These are phyloP conservation scores for Odocoileus hemionus DNA, from an alignment of 2,113 vertebrate genomes.

Conservation along the genomic window DNA sequence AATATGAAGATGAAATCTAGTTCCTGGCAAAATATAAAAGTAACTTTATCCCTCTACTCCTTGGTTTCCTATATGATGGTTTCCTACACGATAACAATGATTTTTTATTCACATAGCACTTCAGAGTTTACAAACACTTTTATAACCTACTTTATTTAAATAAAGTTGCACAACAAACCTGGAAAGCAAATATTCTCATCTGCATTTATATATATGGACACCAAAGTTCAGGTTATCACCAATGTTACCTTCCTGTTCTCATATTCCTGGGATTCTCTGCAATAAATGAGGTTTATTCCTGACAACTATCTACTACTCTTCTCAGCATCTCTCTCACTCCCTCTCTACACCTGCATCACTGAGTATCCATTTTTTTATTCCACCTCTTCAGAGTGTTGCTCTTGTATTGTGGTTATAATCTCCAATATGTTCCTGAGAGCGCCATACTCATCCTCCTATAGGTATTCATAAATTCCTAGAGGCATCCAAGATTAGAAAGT, in stretches of 20 bases:
- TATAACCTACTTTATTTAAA: constrained; percentile 18
- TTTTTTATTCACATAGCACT: neutral
- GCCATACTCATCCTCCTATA: neutral
- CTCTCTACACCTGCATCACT: neutral
- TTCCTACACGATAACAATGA: neutral
- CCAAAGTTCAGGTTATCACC: neutral
- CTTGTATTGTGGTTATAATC: neutral
- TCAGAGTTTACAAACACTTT: constrained; percentile 28
- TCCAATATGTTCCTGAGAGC: neutral
- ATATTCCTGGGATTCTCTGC: neutral
- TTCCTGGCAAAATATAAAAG: neutral
- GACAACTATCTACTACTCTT: neutral
- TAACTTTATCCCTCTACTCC: neutral
- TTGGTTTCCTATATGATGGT: neutral
- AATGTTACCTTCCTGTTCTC: neutral
- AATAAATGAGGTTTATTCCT: neutral
- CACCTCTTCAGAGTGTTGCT: neutral
- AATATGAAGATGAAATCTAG: constrained; percentile 20
- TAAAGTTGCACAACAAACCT: neutral
- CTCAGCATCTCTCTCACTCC: neutral
- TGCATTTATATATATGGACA: neutral
- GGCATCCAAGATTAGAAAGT: neutral
- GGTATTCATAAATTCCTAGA: neutral
- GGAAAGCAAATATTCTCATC: neutral
- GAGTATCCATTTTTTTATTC: neutral